phyloP scores from a whole-genome alignment of 2,113 vertebrate species.

The Sorex fumeus region DNA sequence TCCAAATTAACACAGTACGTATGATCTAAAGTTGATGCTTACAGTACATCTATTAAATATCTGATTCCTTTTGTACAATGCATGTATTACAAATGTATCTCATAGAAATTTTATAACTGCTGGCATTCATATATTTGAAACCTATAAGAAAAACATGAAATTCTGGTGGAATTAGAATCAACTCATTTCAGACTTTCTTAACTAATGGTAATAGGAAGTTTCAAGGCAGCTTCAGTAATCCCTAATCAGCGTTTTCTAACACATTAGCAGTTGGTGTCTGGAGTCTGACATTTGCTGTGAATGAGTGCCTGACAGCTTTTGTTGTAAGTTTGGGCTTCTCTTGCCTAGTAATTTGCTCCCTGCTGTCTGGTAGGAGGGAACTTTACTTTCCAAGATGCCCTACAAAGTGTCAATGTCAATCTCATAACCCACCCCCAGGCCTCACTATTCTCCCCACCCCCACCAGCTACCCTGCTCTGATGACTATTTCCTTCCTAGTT shows the following conservation, averaged over 20 bases:
- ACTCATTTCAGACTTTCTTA: constrained; percentile 84
- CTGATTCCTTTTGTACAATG: constrained; percentile 24
- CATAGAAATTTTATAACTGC: constrained; percentile 66
- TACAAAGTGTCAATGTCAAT: background rate
- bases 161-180: constrained; percentile 81
- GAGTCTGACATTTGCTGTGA: constrained; percentile 88
- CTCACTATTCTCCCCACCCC: background rate
- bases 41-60: constrained; percentile 46
- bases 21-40: constrained; percentile 54
- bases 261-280: constrained; percentile 84
- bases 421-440: background rate
- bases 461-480: background rate
- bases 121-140: constrained; percentile 77
- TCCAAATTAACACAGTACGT: constrained; percentile 13
- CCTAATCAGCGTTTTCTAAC: constrained; percentile 86
- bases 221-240: constrained; percentile 86
- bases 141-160: constrained; percentile 81
- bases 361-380: constrained; percentile 55
- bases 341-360: constrained; percentile 68
- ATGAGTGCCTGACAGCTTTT: constrained; percentile 86
- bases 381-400: constrained; percentile 52
- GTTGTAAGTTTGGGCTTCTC: constrained; percentile 66
- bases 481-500: background rate
- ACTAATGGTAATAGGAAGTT: constrained; percentile 79
- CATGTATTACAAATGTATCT: constrained; percentile 63